Evolutionary conservation across 2,797 vertebrate genomes (phyloP).

Genomic region (Cygnus olor): DNA sequence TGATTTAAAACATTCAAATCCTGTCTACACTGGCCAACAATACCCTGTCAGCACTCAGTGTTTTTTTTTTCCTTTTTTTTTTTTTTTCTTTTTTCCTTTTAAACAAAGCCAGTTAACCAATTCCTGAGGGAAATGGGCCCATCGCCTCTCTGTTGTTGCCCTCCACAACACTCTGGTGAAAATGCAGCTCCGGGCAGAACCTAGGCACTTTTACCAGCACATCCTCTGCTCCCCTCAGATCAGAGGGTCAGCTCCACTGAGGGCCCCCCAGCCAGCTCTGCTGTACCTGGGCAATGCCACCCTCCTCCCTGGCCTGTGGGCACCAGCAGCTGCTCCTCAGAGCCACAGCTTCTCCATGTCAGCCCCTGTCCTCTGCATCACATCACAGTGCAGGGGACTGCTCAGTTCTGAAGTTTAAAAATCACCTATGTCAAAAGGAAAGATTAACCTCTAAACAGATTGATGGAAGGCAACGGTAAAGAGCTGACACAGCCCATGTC

Average conservation of each 20-base stretch:
- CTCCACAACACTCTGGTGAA: background rate
- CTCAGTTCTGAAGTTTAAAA: background rate
- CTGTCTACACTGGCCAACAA: background rate
- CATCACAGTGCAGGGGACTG: background rate
- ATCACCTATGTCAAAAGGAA: slow-evolving; percentile 29
- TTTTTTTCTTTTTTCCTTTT: background rate
- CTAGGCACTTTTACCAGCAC: background rate
- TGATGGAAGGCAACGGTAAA: slow-evolving; percentile 11
- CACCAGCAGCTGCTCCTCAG: background rate
- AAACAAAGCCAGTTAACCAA: slow-evolving; percentile 36
- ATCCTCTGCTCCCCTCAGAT: background rate
- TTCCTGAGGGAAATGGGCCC: background rate
- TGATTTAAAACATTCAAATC: slow-evolving; percentile 36
- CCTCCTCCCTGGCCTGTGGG: background rate
- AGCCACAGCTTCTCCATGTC: background rate
- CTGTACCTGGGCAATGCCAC: background rate
- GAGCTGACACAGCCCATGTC: background rate
- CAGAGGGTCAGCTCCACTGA: background rate
- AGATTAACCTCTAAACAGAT: slow-evolving; percentile 32
- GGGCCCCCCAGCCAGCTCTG: background rate
- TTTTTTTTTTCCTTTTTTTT: background rate
- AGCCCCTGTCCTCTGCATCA: background rate
- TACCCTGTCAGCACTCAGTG: slow-evolving; percentile 46
- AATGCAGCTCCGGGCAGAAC: background rate
- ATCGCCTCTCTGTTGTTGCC: background rate